A percentile compares a stretch with the other conserved stretches of the same genome.
These are phyloP conservation scores for Phytoseiulus persimilis DNA, from an alignment of 2,888 invertebrate species.

Conservation along the genomic window DNA sequence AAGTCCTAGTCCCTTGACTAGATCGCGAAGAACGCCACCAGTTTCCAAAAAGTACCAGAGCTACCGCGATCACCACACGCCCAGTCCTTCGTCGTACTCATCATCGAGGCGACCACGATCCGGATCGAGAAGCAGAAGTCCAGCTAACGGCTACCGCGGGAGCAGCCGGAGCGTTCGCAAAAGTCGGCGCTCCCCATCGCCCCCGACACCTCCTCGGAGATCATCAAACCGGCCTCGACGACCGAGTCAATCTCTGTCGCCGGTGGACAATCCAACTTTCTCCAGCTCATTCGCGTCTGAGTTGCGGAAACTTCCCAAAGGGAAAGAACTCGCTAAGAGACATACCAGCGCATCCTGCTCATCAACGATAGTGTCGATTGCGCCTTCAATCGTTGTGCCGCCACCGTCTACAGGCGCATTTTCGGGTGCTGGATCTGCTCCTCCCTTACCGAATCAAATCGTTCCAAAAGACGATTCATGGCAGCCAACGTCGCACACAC, in stretches of 20 bases:
- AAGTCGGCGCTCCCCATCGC: conserved; percentile 29
- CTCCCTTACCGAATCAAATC: not conserved
- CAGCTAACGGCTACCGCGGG: conserved; percentile 23
- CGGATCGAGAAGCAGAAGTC: conserved; percentile 26
- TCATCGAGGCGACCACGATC: conserved; percentile 19
- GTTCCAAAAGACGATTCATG: conserved; percentile 43
- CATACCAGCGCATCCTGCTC: conserved; percentile 7
- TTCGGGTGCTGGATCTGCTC: conserved; percentile 37
- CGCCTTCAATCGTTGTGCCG: conserved; percentile 41
- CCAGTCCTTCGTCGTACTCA: conserved; percentile 29
- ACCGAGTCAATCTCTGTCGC: conserved; percentile 23
- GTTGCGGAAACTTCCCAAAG: conserved; percentile 27
- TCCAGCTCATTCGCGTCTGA: conserved; percentile 25
- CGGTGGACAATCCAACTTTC: conserved; percentile 9
- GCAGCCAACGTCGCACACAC: conserved; percentile 41
- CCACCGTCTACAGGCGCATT: conserved; percentile 44
- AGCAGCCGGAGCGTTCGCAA: conserved; percentile 13
- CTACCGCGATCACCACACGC: conserved; percentile 29
- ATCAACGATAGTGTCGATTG: not conserved
- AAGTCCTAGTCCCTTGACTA: conserved; percentile 30
- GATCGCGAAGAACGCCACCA: conserved; percentile 16
- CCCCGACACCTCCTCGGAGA: conserved; percentile 29
- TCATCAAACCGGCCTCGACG: not conserved
- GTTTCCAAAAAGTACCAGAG: conserved; percentile 34
- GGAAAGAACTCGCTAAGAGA: conserved; percentile 20